These are phyloP conservation scores for Ardeotis arabs DNA, from an alignment of 2,113 vertebrate genomes.

Conservation along the genomic window DNA sequence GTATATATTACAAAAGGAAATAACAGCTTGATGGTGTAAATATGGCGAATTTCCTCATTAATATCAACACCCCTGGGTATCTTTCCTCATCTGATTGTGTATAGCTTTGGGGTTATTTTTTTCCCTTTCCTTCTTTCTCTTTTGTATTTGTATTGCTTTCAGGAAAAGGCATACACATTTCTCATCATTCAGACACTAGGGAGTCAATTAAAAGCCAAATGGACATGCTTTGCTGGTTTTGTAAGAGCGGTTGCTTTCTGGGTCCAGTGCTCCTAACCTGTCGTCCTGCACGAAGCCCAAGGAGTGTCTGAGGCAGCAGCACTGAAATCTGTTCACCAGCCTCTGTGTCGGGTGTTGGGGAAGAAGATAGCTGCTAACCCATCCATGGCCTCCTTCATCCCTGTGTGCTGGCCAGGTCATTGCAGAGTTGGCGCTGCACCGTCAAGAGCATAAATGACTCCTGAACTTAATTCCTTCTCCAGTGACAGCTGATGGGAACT, in stretches of 20 bases:
- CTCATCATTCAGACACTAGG: not conserved
- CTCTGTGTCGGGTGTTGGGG: fast-evolving
- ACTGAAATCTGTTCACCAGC: not conserved
- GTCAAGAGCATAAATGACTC: not conserved
- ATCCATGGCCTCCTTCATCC: not conserved
- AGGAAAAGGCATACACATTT: not conserved
- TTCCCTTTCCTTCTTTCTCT: not conserved
- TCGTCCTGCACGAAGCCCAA: not conserved
- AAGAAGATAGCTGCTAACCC: not conserved
- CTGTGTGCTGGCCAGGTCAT: not conserved
- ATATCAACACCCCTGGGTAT: not conserved
- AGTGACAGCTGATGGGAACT: not conserved
- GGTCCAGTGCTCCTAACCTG: not conserved
- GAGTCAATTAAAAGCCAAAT: not conserved
- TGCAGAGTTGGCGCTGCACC: not conserved
- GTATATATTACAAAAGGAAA: not conserved
- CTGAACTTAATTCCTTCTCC: not conserved
- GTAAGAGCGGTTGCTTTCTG: not conserved
- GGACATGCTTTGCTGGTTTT: not conserved
- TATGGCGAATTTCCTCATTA: not conserved
- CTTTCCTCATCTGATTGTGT: not conserved
- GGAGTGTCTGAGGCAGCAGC: not conserved
- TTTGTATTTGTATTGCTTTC: not conserved
- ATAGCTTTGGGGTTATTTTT: not conserved
- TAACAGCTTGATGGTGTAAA: not conserved